A percentile compares a stretch with the other conserved stretches of the same genome.
Evolutionary conservation across 2,797 vertebrate genomes (phyloP).

Genomic region (Melanotaenia trifasciata): DNA sequence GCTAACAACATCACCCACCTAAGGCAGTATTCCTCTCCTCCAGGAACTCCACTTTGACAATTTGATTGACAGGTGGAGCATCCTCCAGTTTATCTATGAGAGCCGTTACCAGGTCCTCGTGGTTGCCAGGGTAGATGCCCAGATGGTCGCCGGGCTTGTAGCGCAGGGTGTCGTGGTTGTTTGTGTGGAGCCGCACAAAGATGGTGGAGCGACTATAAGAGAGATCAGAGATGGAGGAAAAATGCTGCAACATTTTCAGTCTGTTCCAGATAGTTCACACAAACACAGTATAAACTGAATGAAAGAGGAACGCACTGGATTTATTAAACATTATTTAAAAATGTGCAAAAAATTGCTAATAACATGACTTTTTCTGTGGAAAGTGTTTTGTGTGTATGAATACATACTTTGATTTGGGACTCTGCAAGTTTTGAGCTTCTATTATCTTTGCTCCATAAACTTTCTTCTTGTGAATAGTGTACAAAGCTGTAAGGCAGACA

Average conservation of each 20-base stretch:
- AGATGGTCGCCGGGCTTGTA: conserved; percentile 97
- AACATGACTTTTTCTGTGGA: background rate
- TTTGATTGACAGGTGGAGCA: conserved; percentile 92
- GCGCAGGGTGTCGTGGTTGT: conserved; percentile 88
- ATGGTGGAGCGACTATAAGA: conserved; percentile 92
- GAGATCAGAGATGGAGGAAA: conserved; percentile 38
- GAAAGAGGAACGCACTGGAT: conserved; percentile 4
- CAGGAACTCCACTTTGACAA: conserved; percentile 94
- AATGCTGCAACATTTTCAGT: conserved; percentile 27
- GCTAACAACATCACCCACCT: conserved; percentile 81
- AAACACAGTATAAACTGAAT: conserved; percentile 5
- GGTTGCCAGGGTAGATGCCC: conserved; percentile 95
- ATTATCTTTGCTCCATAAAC: conserved; percentile 92
- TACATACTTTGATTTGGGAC: conserved; percentile 92
- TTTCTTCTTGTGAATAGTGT: conserved; percentile 93
- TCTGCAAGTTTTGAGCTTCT: conserved; percentile 93
- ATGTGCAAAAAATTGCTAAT: background rate
- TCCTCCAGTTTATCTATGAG: conserved; percentile 95
- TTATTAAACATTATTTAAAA: background rate
- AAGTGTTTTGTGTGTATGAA: background rate
- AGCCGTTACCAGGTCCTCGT: conserved; percentile 91
- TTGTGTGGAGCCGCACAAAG: conserved; percentile 92
- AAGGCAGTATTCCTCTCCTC: conserved; percentile 95
- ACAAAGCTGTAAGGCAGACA: conserved; percentile 84
- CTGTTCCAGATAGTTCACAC: conserved; percentile 23